Conservation (phyloP, 2,113 vertebrate genomes). For the Lycocorax pyrrhopterus region DNA sequence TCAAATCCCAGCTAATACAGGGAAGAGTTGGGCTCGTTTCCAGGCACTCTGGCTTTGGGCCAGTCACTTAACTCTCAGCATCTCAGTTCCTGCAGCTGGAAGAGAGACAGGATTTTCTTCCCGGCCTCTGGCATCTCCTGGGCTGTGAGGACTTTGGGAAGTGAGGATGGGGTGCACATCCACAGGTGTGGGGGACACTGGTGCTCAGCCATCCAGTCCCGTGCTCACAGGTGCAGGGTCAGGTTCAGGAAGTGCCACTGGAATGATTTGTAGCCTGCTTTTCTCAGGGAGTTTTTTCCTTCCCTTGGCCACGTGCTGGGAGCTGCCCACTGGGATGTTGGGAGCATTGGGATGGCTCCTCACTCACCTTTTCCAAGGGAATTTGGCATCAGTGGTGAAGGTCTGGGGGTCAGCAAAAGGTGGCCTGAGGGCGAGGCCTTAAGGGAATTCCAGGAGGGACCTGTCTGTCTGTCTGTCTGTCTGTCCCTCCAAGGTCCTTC, state of each 20-base stretch:
- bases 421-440: background rate
- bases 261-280: background rate
- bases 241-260: background rate
- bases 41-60: background rate
- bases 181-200: fast-evolving
- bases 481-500: background rate
- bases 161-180: background rate
- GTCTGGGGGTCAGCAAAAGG: background rate
- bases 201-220: background rate
- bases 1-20: background rate
- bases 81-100: background rate
- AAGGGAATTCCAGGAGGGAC: background rate
- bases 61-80: background rate
- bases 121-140: background rate
- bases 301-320: background rate
- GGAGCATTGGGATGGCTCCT: background rate
- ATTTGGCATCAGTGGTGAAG: background rate
- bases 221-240: background rate
- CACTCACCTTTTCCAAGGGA: background rate
- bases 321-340: background rate
- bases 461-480: background rate
- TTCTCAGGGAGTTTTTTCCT: background rate
- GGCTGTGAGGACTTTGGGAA: background rate
- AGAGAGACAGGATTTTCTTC: background rate
- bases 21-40: background rate